A percentile compares a stretch with the other conserved stretches of the same genome.
phyloP scores from a whole-genome alignment of 2,888 invertebrate genomes.

The Lapara coniferarum region DNA sequence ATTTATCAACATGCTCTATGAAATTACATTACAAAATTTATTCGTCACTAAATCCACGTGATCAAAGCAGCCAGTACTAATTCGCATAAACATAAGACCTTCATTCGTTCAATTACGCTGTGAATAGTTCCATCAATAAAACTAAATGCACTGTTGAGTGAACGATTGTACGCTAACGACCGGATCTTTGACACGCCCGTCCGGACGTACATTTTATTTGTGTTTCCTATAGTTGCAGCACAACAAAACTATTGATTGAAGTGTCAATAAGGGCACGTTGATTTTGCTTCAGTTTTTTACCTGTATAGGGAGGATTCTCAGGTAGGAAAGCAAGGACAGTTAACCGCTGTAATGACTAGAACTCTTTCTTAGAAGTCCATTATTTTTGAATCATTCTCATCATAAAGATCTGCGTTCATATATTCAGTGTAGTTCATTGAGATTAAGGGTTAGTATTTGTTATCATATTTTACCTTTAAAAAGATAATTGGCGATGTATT shows the following conservation, averaged over 20 bases:
- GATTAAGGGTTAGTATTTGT: too few relatives aligned
- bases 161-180: constrained; percentile 24
- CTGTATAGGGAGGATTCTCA: too few relatives aligned
- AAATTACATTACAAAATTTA: not conserved
- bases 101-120: constrained; percentile 14
- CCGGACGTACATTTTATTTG: constrained; percentile 20
- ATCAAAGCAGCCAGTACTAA: constrained; percentile 17
- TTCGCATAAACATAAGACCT: constrained; percentile 10
- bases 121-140: constrained; percentile 14
- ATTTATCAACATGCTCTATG: too few relatives aligned
- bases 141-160: constrained; percentile 21
- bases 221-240: constrained; percentile 15
- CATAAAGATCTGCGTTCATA: too few relatives aligned
- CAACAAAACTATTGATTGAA: not conserved
- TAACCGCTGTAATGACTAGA: too few relatives aligned
- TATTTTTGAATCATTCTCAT: too few relatives aligned
- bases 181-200: constrained; percentile 9
- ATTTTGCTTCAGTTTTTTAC: not conserved
- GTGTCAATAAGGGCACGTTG: not conserved
- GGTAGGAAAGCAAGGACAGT: too few relatives aligned
- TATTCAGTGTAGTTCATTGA: too few relatives aligned
- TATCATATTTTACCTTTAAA: too few relatives aligned
- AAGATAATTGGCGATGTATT: too few relatives aligned
- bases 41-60: not conserved
- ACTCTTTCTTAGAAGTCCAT: too few relatives aligned